Evolutionary conservation across 2,888 invertebrate species (phyloP), one percentile per base, ranked within the genome.

Genomic region (Sabatieria punctata): DNA sequence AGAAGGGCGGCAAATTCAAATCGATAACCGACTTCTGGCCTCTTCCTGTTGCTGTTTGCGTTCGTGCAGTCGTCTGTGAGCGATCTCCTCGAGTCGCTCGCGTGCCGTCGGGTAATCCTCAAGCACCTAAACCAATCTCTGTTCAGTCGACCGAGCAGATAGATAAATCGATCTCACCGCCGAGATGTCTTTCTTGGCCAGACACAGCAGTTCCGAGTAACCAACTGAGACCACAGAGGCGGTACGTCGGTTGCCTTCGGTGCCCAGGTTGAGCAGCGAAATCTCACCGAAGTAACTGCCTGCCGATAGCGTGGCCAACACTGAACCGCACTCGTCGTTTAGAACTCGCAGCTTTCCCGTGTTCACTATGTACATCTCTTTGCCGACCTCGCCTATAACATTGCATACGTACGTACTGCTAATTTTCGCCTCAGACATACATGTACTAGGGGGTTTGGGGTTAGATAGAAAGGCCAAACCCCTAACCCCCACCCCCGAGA

Each of bases 311-410:
- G 89, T 91, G 64, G 93, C 93, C 71, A 95, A 76, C 57, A 93
- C 89, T 46, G 88, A 86, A 72, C 85, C 81, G 57, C 86, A 86
- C 71, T 88, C 85, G 73, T 89, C 86, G 52, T 81, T 88, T 57
- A 85, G 89, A 69, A 85, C 93, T 75, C 82, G 88, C 64, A 89
- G 77, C 59, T 64, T 54, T n/a, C 95, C 93, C 60, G 91, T 76
- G 73, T 89, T 93, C 59, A 95, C 93, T 74, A 95, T 93, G 76
- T 95, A 95, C 93, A 95, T 95, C 73, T 93, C 93, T 71, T 93
- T 93, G 57, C 93, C 93, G 55, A 95, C 91, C 75, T 95, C 93
- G 63, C 93, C 93, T 93, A 75, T 70, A 57, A 35, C 23, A 21
- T 43, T 43, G 21, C 19, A 18, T 15, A 37, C 8, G 15, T 30